A percentile compares a stretch with the other conserved stretches of the same genome.
Conservation (phyloP, 2,113 vertebrate genomes). For the Nannospalax galili region DNA sequence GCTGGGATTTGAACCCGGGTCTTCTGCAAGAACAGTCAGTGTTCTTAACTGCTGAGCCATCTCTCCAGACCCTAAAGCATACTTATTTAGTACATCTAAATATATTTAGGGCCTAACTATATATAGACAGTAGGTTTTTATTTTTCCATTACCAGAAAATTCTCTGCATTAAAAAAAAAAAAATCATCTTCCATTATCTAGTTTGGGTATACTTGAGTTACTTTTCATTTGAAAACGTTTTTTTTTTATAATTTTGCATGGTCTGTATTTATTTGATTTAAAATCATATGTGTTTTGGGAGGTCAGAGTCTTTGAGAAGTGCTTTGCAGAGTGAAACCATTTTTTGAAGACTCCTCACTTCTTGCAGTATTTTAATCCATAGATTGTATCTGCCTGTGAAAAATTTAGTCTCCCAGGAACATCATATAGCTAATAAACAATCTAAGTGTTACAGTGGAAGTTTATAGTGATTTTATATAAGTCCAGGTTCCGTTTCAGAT, state of each 20-base stretch:
- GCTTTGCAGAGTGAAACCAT: not conserved
- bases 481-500: slow-evolving; percentile 15
- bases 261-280: slow-evolving; percentile 40
- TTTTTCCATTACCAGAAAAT: not conserved
- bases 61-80: too few relatives aligned
- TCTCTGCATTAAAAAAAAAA: not conserved
- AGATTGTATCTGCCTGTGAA: not conserved
- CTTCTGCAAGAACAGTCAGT: too few relatives aligned
- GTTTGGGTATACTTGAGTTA: slow-evolving; percentile 42
- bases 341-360: not conserved
- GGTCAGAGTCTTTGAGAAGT: not conserved
- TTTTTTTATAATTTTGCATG: slow-evolving; percentile 37
- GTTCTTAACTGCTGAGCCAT: too few relatives aligned
- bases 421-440: slow-evolving; percentile 19
- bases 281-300: slow-evolving; percentile 11
- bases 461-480: slow-evolving; percentile 21
- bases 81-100: not conserved
- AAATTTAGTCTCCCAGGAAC: not conserved
- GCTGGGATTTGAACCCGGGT: too few relatives aligned
- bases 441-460: not conserved
- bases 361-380: not conserved
- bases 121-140: not conserved
- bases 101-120: slow-evolving; percentile 27
- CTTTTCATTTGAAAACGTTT: slow-evolving; percentile 38
- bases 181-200: not conserved